phyloP scores from a whole-genome alignment of 1,140 invertebrate species.

The Drosophila novamexicana region DNA sequence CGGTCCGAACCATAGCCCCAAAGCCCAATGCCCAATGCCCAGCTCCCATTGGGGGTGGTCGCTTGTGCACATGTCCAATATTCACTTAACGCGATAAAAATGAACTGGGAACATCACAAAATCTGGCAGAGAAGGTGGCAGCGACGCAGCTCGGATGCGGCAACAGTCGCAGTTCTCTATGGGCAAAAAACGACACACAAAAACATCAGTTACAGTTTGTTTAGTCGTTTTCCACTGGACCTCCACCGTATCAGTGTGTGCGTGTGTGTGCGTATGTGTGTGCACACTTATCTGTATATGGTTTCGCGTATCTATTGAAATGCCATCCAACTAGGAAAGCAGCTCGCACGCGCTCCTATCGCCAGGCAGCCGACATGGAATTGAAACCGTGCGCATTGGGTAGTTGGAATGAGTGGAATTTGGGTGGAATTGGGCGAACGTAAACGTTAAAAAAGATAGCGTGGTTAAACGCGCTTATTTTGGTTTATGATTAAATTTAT shows the following conservation, averaged over 20 bases:
- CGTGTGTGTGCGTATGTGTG: not conserved
- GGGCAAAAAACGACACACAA: constrained; percentile 62
- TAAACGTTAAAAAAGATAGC: constrained; percentile 67
- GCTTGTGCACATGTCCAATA: constrained; percentile 73
- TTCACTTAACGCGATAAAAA: constrained; percentile 82
- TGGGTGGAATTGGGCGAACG: constrained; percentile 36
- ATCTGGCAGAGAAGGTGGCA: constrained; percentile 57
- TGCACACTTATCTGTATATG: constrained; percentile 36
- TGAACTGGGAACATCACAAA: constrained; percentile 76
- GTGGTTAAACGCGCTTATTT: constrained; percentile 82
- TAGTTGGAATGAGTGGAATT: not conserved
- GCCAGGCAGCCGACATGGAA: not conserved
- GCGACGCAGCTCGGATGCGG: constrained; percentile 20
- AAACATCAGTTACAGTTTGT: constrained; percentile 80
- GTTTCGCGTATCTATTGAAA: constrained; percentile 43
- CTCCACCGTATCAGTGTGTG: constrained; percentile 31
- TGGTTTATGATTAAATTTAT: constrained; percentile 82
- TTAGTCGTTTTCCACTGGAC: constrained; percentile 53
- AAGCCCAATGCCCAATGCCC: no score
- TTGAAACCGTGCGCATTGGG: not conserved
- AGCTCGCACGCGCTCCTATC: not conserved
- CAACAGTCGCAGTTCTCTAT: constrained; percentile 12
- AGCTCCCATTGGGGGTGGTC: no score
- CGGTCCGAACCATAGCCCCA: not conserved
- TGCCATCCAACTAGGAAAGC: constrained; percentile 14